A percentile compares a stretch with the other conserved stretches of the same genome.
Evolutionary conservation across 1,140 invertebrate species (phyloP).

Genomic region (Drosophila bipectinata): DNA sequence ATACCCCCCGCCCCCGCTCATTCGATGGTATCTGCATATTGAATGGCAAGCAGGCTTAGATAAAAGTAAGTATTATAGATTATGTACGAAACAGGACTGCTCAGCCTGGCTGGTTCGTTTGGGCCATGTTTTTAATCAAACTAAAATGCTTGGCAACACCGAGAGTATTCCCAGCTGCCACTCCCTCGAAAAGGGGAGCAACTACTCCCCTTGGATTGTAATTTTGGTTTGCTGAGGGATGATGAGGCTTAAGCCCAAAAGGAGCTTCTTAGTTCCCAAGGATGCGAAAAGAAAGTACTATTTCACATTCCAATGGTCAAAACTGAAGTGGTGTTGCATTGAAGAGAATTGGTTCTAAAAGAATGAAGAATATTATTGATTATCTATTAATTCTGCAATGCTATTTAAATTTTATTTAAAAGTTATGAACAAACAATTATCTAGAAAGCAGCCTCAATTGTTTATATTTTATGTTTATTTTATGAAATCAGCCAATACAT

Average conservation of each 20-base stretch:
- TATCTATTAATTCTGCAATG: too few relatives aligned
- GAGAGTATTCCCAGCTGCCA: constrained; percentile 25
- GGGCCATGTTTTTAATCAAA: constrained; percentile 74
- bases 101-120: constrained; percentile 16
- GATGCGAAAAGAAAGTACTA: constrained; percentile 5
- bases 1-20: neutral
- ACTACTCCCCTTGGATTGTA: neutral
- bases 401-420: too few relatives aligned
- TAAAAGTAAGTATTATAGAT: constrained; percentile 43
- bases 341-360: too few relatives aligned
- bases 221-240: constrained; percentile 16
- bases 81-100: constrained; percentile 5
- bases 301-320: constrained; percentile 13
- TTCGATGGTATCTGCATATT: constrained; percentile 50
- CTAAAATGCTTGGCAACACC: constrained; percentile 70
- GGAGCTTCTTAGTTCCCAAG: constrained; percentile 3
- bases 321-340: neutral
- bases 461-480: neutral
- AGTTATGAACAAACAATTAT: too few relatives aligned
- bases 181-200: neutral
- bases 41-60: constrained; percentile 51
- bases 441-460: neutral
- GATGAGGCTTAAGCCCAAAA: neutral
- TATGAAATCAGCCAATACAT: neutral
- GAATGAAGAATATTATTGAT: too few relatives aligned